phyloP scores from a whole-genome alignment of 2,888 invertebrate species.

The Mycalesis mineus region DNA sequence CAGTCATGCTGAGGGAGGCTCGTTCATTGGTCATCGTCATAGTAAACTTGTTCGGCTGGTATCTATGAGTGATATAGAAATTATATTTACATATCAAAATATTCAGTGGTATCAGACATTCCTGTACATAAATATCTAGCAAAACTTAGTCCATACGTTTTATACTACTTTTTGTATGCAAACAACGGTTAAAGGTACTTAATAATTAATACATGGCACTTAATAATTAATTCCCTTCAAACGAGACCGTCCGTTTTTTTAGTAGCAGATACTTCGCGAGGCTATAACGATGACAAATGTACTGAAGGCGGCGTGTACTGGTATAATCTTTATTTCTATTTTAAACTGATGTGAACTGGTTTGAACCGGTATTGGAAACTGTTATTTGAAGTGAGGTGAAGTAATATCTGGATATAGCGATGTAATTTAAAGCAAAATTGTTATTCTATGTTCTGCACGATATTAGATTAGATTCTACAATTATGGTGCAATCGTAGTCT shows the following conservation, averaged over 20 bases:
- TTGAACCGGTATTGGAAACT: slow-evolving; percentile 14
- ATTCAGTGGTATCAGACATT: too few species aligned
- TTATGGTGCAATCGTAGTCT: background rate
- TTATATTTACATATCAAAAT: too few species aligned
- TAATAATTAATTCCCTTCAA: slow-evolving; percentile 42
- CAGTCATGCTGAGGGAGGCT: too few species aligned
- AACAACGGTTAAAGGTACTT: too few species aligned
- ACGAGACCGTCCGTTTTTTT: slow-evolving; percentile 47
- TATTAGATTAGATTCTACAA: slow-evolving; percentile 2
- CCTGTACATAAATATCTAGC: too few species aligned
- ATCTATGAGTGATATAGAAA: too few species aligned
- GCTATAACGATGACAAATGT: slow-evolving; percentile 49
- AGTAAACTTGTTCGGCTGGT: too few species aligned
- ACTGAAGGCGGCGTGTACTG: slow-evolving; percentile 35
- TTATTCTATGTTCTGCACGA: slow-evolving; percentile 5
- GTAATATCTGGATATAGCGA: slow-evolving; percentile 5
- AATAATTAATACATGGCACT: slow-evolving; percentile 34
- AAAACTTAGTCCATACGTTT: too few species aligned
- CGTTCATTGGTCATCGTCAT: too few species aligned
- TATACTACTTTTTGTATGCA: too few species aligned
- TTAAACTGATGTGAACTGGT: slow-evolving; percentile 23
- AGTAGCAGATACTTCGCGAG: slow-evolving; percentile 39
- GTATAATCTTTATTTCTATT: slow-evolving; percentile 40
- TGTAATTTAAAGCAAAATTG: slow-evolving; percentile 5
- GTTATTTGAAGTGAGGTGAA: slow-evolving; percentile 14